Evolutionary conservation across 2,888 invertebrate species (phyloP), one percentile per base, ranked within the genome.

Genomic region (Mimumesa dahlbomi): DNA sequence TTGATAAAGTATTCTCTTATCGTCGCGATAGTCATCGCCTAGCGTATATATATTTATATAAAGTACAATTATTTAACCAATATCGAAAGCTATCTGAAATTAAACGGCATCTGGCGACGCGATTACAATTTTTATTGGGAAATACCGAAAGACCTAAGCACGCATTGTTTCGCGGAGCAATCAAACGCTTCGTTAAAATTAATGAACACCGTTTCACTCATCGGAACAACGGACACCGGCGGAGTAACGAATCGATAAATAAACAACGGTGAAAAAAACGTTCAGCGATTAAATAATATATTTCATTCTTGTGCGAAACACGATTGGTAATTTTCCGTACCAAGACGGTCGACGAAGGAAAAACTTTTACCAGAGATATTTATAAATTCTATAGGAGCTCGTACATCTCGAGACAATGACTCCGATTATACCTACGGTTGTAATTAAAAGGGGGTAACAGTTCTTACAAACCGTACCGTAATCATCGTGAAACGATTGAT

Each of bases 371-470:
- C 36, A 52, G 22, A 11, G 45, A 50, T 69, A 77, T 73, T 62
- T 69, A 68, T 61, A 66, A 63, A 54, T 49, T 43, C 16, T 49
- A 63, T 63, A 62, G 14, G 36, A 21, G 11, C 45, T 9, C 13
- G 13, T 48, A 48, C 36, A 14, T 42, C 43, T 34, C 43, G 25
- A 53, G 70, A 81, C 81, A 76, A 79, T 77, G 69, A 70, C 54
- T 63, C 65, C 77, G 70, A 82, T 83, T 77, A 70, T 73, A 63
- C 58, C 75, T 76, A 72, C 50, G 72, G 52, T 54, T 29, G 73
- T 76, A 79, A 79, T 77, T 79, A 63, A 77, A 76, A 73, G 59
- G 56, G 38, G 57, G 42, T 21, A 45, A 42, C 48, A n/a, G 29
- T 56, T 50, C 48, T 50, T 53, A 65, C 40, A 34, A 3, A 25